Percentiles rank a stretch among this genome's conserved stretches.
Conservation (phyloP, 2,113 vertebrate species). For the Brachyistius frenatus region DNA sequence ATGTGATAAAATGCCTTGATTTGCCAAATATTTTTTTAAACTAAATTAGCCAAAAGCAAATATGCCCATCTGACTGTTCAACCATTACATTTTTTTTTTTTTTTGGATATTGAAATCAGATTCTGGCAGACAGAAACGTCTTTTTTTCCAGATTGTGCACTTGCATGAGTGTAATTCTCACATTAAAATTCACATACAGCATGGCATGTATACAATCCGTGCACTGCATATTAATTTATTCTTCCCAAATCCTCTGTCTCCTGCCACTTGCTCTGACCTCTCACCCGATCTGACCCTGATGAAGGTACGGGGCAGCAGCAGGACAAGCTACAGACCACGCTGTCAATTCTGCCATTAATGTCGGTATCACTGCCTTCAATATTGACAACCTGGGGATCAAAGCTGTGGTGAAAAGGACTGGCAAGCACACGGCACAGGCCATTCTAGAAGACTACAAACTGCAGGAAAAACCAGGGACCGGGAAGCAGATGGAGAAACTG, state of each 20-base stretch:
- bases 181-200: slow-evolving; percentile 4
- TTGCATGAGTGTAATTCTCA: slow-evolving; percentile 61
- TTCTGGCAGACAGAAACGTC: not conserved
- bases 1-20: not conserved
- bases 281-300: slow-evolving; percentile 57
- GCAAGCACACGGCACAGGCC: slow-evolving; percentile 91
- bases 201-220: slow-evolving; percentile 33
- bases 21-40: not conserved
- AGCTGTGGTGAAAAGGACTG: slow-evolving; percentile 94
- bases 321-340: slow-evolving; percentile 93
- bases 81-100: not conserved
- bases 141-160: slow-evolving; percentile 2
- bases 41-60: not conserved
- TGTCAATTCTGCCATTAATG: slow-evolving; percentile 94
- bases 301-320: slow-evolving; percentile 93
- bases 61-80: not conserved
- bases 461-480: slow-evolving; percentile 72
- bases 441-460: slow-evolving; percentile 94
- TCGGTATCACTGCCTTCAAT: slow-evolving; percentile 94
- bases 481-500: slow-evolving; percentile 63
- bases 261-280: slow-evolving; percentile 28
- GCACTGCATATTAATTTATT: slow-evolving; percentile 28
- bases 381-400: slow-evolving; percentile 96
- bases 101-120: not conserved
- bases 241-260: slow-evolving; percentile 21